Evolutionary conservation across 2,113 vertebrate genomes (phyloP).

Genomic region (Halcyon senegalensis): DNA sequence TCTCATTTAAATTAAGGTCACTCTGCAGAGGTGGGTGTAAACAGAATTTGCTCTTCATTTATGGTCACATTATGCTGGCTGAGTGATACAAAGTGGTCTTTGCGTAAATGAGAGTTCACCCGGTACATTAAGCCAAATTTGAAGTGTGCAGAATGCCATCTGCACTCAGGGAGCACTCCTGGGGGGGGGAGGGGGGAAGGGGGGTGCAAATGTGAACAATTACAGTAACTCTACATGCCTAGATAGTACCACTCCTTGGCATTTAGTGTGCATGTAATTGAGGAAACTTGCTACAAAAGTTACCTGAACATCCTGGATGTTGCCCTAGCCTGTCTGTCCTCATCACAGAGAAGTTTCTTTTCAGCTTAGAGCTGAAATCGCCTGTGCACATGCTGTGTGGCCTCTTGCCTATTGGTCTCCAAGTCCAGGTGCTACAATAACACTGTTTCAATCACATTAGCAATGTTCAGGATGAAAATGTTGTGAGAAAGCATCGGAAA

Average conservation of each 20-base stretch:
- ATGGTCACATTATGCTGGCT: not conserved
- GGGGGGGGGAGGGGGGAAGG: too few species aligned
- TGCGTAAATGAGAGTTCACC: not conserved
- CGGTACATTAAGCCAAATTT: not conserved
- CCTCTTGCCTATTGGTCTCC: not conserved
- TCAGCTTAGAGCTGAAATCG: not conserved
- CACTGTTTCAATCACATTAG: not conserved
- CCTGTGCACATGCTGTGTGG: not conserved
- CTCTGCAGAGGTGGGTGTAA: constrained; percentile 29
- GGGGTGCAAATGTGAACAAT: not conserved
- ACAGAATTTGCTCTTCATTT: constrained; percentile 47
- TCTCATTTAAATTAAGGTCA: constrained; percentile 70
- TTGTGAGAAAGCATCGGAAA: not conserved
- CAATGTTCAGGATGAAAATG: not conserved
- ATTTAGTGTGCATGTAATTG: not conserved
- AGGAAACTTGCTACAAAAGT: not conserved
- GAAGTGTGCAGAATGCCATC: not conserved
- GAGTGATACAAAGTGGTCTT: not conserved
- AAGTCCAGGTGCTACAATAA: not conserved
- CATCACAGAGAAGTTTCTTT: not conserved
- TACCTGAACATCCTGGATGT: not conserved
- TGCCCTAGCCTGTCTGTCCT: not conserved
- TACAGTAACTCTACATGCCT: not conserved
- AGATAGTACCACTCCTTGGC: not conserved
- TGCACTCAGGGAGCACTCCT: not conserved